These are phyloP conservation scores for Tragelaphus buxtoni DNA, from an alignment of 2,113 vertebrate genomes.

Conservation along the genomic window DNA sequence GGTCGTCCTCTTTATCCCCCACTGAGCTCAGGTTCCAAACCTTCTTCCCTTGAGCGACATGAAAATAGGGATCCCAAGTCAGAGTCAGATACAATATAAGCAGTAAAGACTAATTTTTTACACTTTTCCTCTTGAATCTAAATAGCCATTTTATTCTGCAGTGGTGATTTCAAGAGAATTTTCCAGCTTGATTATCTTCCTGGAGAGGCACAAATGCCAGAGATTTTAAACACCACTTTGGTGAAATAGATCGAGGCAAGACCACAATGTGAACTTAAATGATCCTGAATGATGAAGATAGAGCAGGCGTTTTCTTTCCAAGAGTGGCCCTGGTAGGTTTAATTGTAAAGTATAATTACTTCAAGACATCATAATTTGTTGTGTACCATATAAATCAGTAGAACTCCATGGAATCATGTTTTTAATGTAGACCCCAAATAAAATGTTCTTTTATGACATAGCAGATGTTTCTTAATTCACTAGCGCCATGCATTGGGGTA, in stretches of 20 bases:
- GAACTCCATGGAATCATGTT: constrained; percentile 73
- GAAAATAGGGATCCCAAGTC: neutral
- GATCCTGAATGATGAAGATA: neutral
- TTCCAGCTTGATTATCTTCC: neutral
- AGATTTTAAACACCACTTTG: neutral
- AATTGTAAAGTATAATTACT: constrained; percentile 70
- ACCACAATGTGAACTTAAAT: neutral
- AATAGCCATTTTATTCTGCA: neutral
- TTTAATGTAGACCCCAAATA: constrained; percentile 77
- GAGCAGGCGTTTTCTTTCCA: neutral
- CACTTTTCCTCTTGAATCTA: neutral
- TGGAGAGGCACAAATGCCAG: neutral
- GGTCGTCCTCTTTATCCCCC: neutral
- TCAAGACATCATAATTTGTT: constrained; percentile 71
- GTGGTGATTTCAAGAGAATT: neutral
- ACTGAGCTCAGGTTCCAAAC: neutral
- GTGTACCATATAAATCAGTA: constrained; percentile 71
- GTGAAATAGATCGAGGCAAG: neutral
- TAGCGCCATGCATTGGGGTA: constrained; percentile 81
- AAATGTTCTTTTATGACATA: constrained; percentile 80
- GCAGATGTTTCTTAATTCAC: constrained; percentile 89
- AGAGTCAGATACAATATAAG: neutral
- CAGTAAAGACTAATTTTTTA: neutral
- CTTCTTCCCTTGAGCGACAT: neutral
- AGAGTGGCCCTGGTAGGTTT: constrained; percentile 53